Evolutionary conservation across 2,888 invertebrate genomes (phyloP).

Genomic region (Chloroclysta siterata): DNA sequence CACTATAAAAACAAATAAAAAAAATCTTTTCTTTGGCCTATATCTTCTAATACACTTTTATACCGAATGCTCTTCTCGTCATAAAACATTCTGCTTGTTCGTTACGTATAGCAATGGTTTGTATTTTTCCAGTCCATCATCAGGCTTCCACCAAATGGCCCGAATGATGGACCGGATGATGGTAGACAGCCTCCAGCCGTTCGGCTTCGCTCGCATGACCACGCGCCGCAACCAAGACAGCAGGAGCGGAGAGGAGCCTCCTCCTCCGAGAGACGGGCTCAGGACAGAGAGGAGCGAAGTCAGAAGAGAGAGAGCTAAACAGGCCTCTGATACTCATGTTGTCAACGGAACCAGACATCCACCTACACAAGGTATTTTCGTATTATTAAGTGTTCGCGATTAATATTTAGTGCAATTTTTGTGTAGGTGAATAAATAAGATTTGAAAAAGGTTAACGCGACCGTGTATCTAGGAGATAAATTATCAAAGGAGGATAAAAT

Average conservation of each 20-base stretch:
- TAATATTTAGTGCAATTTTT: too few relatives aligned
- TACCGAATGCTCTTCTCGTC: too few relatives aligned
- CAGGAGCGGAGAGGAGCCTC: slow-evolving; percentile 50
- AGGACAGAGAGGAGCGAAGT: slow-evolving; percentile 61
- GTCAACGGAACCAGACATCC: slow-evolving; percentile 73
- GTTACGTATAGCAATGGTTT: not conserved
- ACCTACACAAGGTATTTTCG: slow-evolving; percentile 67
- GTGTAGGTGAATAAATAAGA: too few relatives aligned
- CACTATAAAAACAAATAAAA: too few relatives aligned
- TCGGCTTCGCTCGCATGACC: slow-evolving; percentile 87
- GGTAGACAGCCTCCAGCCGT: slow-evolving; percentile 87
- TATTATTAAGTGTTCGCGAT: too few relatives aligned
- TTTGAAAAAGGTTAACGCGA: too few relatives aligned
- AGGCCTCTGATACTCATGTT: slow-evolving; percentile 57
- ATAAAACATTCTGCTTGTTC: too few relatives aligned
- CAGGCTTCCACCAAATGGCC: slow-evolving; percentile 88
- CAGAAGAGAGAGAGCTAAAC: slow-evolving; percentile 58
- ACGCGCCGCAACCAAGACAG: slow-evolving; percentile 73
- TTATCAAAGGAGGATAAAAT: too few relatives aligned
- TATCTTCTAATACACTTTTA: too few relatives aligned
- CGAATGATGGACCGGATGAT: slow-evolving; percentile 91
- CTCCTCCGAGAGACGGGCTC: slow-evolving; percentile 66
- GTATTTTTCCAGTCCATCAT: slow-evolving; percentile 76
- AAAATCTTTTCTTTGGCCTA: too few relatives aligned
- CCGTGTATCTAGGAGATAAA: too few relatives aligned